Conservation (phyloP, 2,888 invertebrate genomes). For the Epirrhoe tristata region DNA sequence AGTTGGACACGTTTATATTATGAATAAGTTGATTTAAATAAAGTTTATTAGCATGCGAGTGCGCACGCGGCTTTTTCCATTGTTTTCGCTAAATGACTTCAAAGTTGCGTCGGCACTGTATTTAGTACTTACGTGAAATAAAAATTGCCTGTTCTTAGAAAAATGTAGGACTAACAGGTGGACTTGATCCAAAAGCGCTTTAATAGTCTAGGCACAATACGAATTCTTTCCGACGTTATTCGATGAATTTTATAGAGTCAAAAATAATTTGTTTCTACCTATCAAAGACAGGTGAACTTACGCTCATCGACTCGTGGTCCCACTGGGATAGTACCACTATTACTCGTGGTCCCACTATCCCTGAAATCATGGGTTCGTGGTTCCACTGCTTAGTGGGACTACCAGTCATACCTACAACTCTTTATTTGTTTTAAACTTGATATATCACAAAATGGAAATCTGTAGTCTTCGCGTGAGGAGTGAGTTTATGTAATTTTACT, state of each 20-base stretch:
- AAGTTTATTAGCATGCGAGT: constrained; percentile 77
- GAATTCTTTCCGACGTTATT: constrained; percentile 18
- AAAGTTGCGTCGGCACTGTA: constrained; percentile 79
- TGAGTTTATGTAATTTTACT: no score
- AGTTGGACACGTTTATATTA: constrained; percentile 76
- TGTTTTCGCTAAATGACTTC: constrained; percentile 85
- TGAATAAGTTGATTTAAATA: constrained; percentile 83
- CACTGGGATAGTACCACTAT: no score
- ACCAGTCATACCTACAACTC: no score
- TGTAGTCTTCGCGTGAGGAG: no score
- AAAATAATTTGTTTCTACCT: background rate
- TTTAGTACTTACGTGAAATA: constrained; percentile 79
- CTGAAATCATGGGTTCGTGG: no score
- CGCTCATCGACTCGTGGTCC: no score
- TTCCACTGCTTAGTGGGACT: no score
- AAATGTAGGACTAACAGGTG: constrained; percentile 59
- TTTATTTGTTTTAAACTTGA: no score
- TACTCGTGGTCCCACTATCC: no score
- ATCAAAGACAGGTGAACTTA: background rate
- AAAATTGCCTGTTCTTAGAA: constrained; percentile 73
- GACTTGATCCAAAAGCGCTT: constrained; percentile 41
- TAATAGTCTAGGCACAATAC: constrained; percentile 32
- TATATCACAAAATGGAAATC: no score
- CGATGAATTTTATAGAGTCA: constrained; percentile 4
- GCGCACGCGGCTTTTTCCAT: constrained; percentile 75